These are phyloP conservation scores for Lepidochrysops patricia DNA, from an alignment of 2,888 invertebrate genomes.

Conservation along the genomic window DNA sequence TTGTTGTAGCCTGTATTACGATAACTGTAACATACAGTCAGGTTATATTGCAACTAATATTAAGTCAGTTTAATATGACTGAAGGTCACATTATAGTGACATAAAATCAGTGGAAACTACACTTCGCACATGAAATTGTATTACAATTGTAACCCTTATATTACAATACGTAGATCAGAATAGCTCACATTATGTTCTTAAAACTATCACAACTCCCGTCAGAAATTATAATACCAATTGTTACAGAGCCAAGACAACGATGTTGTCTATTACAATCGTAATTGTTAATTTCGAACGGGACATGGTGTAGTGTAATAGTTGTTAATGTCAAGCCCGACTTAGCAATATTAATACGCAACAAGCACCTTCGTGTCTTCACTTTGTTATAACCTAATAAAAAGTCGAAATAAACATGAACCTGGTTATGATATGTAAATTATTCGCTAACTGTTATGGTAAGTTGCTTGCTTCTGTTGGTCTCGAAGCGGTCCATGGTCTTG, in stretches of 20 bases:
- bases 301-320: too few species aligned
- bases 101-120: not conserved
- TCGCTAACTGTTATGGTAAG: conserved; percentile 87
- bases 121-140: not conserved
- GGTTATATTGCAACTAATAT: not conserved
- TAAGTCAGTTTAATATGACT: not conserved
- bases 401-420: too few species aligned
- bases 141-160: not conserved
- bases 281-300: too few species aligned
- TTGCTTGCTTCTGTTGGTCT: conserved; percentile 95
- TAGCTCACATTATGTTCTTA: too few species aligned
- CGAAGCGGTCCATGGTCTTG: conserved; percentile 96
- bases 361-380: too few species aligned
- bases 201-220: too few species aligned
- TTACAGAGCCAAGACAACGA: not conserved
- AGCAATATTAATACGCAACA: too few species aligned
- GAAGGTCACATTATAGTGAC: not conserved
- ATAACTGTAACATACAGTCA: not conserved
- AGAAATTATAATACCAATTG: too few species aligned
- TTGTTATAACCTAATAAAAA: too few species aligned
- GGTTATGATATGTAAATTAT: conserved; percentile 48
- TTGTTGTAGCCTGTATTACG: not conserved
- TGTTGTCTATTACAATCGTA: not conserved
- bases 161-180: too few species aligned
- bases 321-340: too few species aligned